phyloP scores from a whole-genome alignment of 2,113 vertebrate genomes.

The Eublepharis macularius region DNA sequence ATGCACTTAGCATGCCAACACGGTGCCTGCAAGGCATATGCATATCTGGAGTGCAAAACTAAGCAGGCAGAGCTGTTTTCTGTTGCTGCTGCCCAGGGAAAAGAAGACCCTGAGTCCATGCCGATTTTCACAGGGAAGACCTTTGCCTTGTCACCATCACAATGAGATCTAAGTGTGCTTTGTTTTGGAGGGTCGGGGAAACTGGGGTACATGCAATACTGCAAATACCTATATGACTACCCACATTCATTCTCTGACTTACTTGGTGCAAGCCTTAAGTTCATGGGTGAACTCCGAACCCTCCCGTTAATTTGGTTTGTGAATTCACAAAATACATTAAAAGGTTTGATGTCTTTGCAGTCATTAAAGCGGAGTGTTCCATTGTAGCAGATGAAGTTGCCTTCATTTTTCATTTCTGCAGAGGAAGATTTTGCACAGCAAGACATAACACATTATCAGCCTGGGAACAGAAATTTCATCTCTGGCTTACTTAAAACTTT shows the following conservation, averaged over 20 bases:
- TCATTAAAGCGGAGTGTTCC: background rate
- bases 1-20: no score
- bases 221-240: background rate
- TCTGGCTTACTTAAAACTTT: background rate
- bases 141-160: no score
- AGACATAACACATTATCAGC: background rate
- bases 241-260: conserved; percentile 32
- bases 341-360: fast-evolving
- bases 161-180: no score
- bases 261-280: conserved; percentile 55
- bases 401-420: conserved; percentile 40
- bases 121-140: no score
- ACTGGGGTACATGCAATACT: background rate
- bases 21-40: no score
- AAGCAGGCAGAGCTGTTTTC: no score
- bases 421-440: background rate
- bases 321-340: conserved; percentile 47
- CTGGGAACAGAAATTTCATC: no score
- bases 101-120: no score
- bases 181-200: background rate
- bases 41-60: no score
- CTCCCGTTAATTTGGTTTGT: conserved; percentile 22
- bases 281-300: conserved; percentile 58
- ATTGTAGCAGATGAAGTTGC: conserved; percentile 56
- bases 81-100: no score